Conservation (phyloP, 2,888 invertebrate species). For the Erynnis tages region DNA sequence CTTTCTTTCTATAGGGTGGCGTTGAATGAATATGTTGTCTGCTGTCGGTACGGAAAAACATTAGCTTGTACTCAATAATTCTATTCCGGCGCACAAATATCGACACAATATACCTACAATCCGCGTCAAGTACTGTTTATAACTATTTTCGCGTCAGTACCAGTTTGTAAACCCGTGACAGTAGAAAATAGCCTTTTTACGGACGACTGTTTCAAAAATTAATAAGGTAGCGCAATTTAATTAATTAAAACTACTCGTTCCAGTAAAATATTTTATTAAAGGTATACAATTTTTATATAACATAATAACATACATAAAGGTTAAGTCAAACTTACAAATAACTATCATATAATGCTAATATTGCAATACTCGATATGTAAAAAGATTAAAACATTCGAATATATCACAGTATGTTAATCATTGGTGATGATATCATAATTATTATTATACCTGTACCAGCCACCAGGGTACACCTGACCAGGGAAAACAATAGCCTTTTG, state of each 20-base stretch:
- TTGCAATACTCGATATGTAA: conserved; percentile 13
- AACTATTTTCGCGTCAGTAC: too few relatives aligned
- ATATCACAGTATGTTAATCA: conserved; percentile 25
- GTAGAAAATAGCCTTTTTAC: too few relatives aligned
- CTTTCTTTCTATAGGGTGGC: too few relatives aligned
- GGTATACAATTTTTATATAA: not conserved
- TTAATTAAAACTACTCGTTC: not conserved
- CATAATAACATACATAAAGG: not conserved
- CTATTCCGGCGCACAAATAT: too few relatives aligned
- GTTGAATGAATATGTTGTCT: too few relatives aligned
- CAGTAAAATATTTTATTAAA: not conserved
- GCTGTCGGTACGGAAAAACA: too few relatives aligned
- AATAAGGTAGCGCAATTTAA: too few relatives aligned
- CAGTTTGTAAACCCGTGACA: too few relatives aligned
- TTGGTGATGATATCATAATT: conserved; percentile 19
- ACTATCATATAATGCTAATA: conserved; percentile 5
- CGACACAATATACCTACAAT: too few relatives aligned
- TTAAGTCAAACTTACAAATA: conserved; percentile 13
- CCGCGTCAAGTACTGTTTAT: too few relatives aligned
- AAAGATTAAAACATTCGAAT: conserved; percentile 19
- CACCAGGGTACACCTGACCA: conserved; percentile 13
- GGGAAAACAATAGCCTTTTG: not conserved
- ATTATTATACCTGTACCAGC: conserved; percentile 9
- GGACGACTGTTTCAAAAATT: too few relatives aligned
- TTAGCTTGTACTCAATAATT: too few relatives aligned